Conservation (phyloP, 2,888 invertebrate genomes). For the Cacoxenus indagator region DNA sequence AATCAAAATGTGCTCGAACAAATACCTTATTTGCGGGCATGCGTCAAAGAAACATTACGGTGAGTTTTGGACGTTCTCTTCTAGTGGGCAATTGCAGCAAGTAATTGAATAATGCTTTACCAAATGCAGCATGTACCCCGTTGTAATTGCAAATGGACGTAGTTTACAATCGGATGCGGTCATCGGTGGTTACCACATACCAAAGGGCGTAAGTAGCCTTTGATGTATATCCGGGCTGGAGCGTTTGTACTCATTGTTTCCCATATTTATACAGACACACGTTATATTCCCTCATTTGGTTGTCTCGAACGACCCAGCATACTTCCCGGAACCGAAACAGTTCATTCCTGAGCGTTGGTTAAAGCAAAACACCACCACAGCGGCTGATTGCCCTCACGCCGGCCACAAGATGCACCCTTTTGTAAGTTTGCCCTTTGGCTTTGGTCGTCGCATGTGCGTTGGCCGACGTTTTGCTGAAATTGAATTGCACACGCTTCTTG, state of each 20-base stretch:
- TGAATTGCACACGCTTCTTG: slow-evolving; percentile 80
- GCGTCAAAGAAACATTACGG: slow-evolving; percentile 84
- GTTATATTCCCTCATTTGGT: slow-evolving; percentile 85
- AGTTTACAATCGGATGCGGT: slow-evolving; percentile 82
- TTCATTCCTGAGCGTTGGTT: slow-evolving; percentile 87
- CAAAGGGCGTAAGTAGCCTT: slow-evolving; percentile 81
- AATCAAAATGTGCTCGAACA: slow-evolving; percentile 76
- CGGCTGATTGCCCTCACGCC: slow-evolving; percentile 63
- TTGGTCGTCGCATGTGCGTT: slow-evolving; percentile 82
- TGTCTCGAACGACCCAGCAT: slow-evolving; percentile 79
- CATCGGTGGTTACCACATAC: slow-evolving; percentile 83
- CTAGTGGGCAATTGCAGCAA: neutral
- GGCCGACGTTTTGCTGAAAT: slow-evolving; percentile 86
- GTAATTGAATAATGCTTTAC: neutral
- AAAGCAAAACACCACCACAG: slow-evolving; percentile 17
- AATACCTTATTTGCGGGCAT: slow-evolving; percentile 81
- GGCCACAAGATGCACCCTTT: slow-evolving; percentile 79
- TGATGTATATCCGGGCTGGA: neutral
- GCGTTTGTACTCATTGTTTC: slow-evolving; percentile 37
- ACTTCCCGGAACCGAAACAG: slow-evolving; percentile 79
- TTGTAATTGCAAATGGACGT: slow-evolving; percentile 84
- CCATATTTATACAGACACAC: slow-evolving; percentile 77
- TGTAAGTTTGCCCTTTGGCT: slow-evolving; percentile 82
- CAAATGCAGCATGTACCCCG: slow-evolving; percentile 84
- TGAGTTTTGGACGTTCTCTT: slow-evolving; percentile 67